Conservation (phyloP, 1,140 invertebrate species). For the Amphibalanus amphitrite region DNA sequence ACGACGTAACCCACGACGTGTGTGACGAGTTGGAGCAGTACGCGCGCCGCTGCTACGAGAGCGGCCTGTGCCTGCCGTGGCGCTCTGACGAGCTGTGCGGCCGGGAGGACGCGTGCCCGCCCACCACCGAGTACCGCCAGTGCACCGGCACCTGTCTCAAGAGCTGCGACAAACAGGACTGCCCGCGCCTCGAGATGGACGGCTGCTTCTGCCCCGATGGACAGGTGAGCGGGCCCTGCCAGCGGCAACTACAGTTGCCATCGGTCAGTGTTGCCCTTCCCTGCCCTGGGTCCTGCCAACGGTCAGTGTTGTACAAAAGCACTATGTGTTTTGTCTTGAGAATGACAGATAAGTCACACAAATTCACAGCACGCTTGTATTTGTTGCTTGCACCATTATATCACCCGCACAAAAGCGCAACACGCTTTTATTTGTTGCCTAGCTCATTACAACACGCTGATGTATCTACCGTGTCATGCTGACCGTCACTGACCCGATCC, state of each 20-base stretch:
- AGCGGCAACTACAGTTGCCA: no score
- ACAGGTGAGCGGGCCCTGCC: constrained; percentile 37
- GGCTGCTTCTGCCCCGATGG: constrained; percentile 65
- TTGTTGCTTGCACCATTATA: no score
- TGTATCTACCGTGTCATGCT: neutral
- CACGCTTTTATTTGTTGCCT: no score
- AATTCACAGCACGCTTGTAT: no score
- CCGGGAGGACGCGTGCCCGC: constrained; percentile 18
- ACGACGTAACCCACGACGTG: constrained; percentile 25
- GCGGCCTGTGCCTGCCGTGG: constrained; percentile 53
- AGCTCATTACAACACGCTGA: no score
- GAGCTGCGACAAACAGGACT: constrained; percentile 28
- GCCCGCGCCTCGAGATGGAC: constrained; percentile 36
- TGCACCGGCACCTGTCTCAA: neutral
- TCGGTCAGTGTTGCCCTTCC: no score
- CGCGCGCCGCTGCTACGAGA: constrained; percentile 44
- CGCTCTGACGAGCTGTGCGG: constrained; percentile 38
- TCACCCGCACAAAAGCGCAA: no score
- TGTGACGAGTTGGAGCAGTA: constrained; percentile 51
- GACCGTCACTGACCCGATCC: neutral
- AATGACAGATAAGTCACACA: no score
- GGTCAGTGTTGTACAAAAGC: no score
- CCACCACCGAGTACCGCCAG: neutral
- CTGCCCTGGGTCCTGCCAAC: no score
- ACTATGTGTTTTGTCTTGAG: no score